Percentiles rank a stretch among this genome's conserved stretches.
Evolutionary conservation across 2,888 invertebrate genomes (phyloP).

Genomic region (Melinaea menophilus): DNA sequence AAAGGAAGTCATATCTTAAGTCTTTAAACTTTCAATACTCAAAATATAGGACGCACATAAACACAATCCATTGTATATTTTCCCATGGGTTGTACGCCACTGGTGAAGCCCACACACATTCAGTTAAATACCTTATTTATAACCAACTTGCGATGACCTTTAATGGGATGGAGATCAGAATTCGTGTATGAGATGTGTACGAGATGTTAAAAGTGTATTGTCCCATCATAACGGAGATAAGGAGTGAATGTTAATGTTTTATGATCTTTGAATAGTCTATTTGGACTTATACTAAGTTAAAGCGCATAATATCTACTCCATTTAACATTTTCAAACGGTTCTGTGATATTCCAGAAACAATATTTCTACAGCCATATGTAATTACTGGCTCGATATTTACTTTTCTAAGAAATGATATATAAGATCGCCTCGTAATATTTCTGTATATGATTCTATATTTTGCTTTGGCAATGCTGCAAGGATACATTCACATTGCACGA

Average conservation of each 20-base stretch:
- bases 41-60: conserved; percentile 45
- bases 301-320: conserved; percentile 1
- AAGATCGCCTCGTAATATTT: conserved; percentile 21
- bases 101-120: conserved; percentile 70
- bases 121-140: conserved; percentile 73
- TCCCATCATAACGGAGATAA: conserved; percentile 24
- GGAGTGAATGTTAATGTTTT: conserved; percentile 22
- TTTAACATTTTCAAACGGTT: too few relatives aligned
- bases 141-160: conserved; percentile 64
- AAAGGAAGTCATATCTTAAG: conserved; percentile 14
- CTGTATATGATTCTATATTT: conserved; percentile 24
- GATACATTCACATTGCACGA: conserved; percentile 12
- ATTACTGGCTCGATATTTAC: too few relatives aligned
- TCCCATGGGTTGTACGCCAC: conserved; percentile 56
- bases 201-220: conserved; percentile 31
- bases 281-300: background rate
- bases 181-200: conserved; percentile 25
- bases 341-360: too few relatives aligned
- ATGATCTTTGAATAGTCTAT: conserved; percentile 13
- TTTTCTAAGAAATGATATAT: conserved; percentile 9
- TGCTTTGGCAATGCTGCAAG: conserved; percentile 17
- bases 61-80: conserved; percentile 55
- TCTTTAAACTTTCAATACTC: conserved; percentile 32
- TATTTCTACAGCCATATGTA: too few relatives aligned
- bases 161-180: conserved; percentile 40